Base-by-base conservation (phyloP, 2,888 invertebrate species). In the Brachyptera risi region DNA sequence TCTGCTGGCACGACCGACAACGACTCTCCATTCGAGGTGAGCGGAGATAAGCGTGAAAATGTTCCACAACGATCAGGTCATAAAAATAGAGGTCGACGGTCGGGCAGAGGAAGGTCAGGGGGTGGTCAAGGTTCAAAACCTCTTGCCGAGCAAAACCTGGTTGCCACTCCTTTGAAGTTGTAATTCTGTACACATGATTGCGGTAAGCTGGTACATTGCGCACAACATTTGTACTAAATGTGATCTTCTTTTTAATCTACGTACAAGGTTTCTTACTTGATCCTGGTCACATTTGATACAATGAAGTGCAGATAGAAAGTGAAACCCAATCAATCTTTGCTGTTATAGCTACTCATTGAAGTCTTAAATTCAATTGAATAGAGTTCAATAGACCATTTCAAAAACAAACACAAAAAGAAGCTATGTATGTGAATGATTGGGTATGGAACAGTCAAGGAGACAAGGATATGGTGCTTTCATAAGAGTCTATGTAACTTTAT, bases 1-100 rank as follows among this genome's bases (percentile, higher is more conserved):
- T 49, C 64, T 21, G 64, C 47, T 17, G 62, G 59, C 38, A 56
- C 49, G 24, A 3, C 56, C 17, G 63, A 64, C 40, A 44, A 77
- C 1, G 83, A 81, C 68, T 81, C 81, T 0, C 77, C 80, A 7
- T 80, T 82, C 69, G 84, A 84, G 66, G 75, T 78, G 68, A 78
- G 79, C 63, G 73, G 76, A 1, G 84, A 83, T 69, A 86, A 85
- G 73, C 79, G 85, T 21, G 80, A 81, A 68, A 77, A 77, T 65
- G 70, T 72, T 21, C 72, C 74, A 19, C 78, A 79, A 63, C 72
- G 75, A 62, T 70, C 70, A 19, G 72, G 71, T 1, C 63, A 63
- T 15, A 65, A 63, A 47, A 60, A 56, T 49, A 57, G 66, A 15
- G 67, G 47, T 63, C 74, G 79, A 64, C 72, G 79, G 15, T 78